phyloP scores from a whole-genome alignment of 2,113 vertebrate species.

The Gymnocephalus cernua region DNA sequence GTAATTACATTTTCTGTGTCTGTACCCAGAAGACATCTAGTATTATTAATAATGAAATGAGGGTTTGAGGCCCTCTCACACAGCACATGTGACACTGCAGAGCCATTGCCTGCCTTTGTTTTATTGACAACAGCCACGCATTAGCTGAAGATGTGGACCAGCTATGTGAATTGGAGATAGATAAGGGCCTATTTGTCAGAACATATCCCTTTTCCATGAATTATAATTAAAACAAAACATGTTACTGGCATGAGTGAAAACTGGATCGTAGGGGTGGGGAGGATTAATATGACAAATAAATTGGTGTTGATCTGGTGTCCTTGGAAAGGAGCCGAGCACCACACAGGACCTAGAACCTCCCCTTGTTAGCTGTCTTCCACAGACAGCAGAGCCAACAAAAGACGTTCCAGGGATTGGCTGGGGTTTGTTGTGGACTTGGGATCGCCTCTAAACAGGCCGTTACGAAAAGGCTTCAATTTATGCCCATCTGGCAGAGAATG shows the following conservation, averaged over 20 bases:
- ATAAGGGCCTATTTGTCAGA: slow-evolving; percentile 22
- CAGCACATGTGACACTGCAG: slow-evolving; percentile 60
- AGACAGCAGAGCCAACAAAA: slow-evolving; percentile 55
- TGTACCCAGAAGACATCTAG: slow-evolving; percentile 67
- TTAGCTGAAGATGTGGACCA: slow-evolving; percentile 24
- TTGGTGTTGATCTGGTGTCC: slow-evolving; percentile 32
- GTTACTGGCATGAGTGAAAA: slow-evolving; percentile 20
- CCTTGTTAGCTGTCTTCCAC: slow-evolving; percentile 46
- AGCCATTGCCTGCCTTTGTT: slow-evolving; percentile 53
- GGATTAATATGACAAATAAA: slow-evolving; percentile 19
- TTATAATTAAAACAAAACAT: slow-evolving; percentile 30
- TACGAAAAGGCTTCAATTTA: slow-evolving; percentile 33
- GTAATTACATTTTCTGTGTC: slow-evolving; percentile 78
- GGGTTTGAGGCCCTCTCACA: slow-evolving; percentile 44
- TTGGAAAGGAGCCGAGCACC: slow-evolving; percentile 27
- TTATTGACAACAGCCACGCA: slow-evolving; percentile 50
- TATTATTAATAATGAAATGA: slow-evolving; percentile 79
- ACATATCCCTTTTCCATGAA: slow-evolving; percentile 33
- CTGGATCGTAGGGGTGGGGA: not conserved
- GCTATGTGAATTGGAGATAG: not conserved
- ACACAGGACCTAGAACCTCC: slow-evolving; percentile 32
- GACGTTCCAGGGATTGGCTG: slow-evolving; percentile 53
- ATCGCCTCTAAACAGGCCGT: slow-evolving; percentile 43
- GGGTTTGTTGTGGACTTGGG: slow-evolving; percentile 39
- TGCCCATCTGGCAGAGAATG: slow-evolving; percentile 55